phyloP scores from a whole-genome alignment of 2,888 invertebrate species.

The Leptinotarsa juncta region DNA sequence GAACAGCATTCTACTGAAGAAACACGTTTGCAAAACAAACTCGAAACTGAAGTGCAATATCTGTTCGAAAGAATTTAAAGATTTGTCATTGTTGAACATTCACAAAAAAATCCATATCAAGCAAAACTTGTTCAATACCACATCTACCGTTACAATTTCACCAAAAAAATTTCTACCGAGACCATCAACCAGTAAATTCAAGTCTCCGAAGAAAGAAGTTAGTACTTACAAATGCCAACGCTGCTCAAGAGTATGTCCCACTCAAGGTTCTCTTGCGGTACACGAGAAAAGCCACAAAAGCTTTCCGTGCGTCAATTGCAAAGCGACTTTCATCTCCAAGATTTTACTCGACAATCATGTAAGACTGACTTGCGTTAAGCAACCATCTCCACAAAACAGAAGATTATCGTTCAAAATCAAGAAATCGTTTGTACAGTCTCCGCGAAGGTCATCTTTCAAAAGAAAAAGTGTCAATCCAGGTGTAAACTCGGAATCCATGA shows the following conservation, averaged over 20 bases:
- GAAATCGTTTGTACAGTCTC: constrained; percentile 46
- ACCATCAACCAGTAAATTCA: constrained; percentile 35
- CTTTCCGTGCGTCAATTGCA: constrained; percentile 57
- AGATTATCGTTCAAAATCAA: constrained; percentile 49
- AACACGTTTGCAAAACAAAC: constrained; percentile 52
- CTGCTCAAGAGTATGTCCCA: constrained; percentile 57
- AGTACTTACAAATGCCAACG: constrained; percentile 53
- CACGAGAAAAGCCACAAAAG: constrained; percentile 58
- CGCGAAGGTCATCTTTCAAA: constrained; percentile 31
- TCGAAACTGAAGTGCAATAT: constrained; percentile 51
- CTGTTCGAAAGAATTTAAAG: constrained; percentile 57
- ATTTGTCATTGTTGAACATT: constrained; percentile 48
- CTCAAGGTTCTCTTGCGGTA: constrained; percentile 47
- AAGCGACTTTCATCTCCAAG: constrained; percentile 55
- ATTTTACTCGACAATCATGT: constrained; percentile 59
- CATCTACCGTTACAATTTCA: constrained; percentile 52
- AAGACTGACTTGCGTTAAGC: constrained; percentile 59
- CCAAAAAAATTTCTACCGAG: constrained; percentile 50
- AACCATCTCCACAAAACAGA: constrained; percentile 38
- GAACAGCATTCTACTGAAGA: constrained; percentile 56
- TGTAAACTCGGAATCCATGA: constrained; percentile 1
- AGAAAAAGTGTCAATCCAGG: constrained; percentile 1
- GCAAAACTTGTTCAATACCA: constrained; percentile 55
- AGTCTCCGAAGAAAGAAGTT: constrained; percentile 24
- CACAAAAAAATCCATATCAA: constrained; percentile 59